phyloP scores from a whole-genome alignment of 2,113 vertebrate species.

The Mohoua ochrocephala region DNA sequence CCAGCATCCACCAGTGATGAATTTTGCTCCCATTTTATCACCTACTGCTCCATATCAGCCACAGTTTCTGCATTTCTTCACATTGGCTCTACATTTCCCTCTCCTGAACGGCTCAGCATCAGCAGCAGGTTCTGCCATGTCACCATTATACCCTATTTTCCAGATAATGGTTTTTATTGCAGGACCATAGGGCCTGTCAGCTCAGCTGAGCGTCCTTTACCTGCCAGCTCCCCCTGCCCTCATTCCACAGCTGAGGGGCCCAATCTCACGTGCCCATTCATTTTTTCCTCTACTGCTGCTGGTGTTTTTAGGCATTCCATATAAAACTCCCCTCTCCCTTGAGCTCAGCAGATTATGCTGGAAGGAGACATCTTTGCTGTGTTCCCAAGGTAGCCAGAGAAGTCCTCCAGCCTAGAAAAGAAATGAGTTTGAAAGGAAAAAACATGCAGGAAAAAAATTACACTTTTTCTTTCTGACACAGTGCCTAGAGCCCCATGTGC shows the following conservation, averaged over 20 bases:
- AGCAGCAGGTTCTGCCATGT: neutral
- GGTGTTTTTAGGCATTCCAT: neutral
- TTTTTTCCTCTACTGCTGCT: neutral
- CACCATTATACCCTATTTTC: neutral
- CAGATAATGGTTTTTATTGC: neutral
- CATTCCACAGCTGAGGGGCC: fast-evolving
- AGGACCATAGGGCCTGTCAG: neutral
- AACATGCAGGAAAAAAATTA: neutral
- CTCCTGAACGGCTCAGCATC: neutral
- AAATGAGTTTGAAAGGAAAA: neutral
- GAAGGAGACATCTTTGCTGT: neutral
- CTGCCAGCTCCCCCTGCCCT: neutral
- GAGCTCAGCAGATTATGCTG: neutral
- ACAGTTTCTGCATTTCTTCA: neutral
- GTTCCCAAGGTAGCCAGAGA: neutral
- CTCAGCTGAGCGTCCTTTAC: neutral
- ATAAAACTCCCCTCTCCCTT: neutral
- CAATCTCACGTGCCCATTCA: neutral
- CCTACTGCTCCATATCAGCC: neutral
- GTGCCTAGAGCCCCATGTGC: neutral
- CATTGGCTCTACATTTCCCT: neutral
- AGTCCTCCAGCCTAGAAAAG: neutral
- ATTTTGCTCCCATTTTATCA: neutral
- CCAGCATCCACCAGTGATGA: neutral
- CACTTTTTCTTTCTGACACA: neutral